phyloP scores from a whole-genome alignment of 2,113 vertebrate genomes.

The Nesoenas mayeri region DNA sequence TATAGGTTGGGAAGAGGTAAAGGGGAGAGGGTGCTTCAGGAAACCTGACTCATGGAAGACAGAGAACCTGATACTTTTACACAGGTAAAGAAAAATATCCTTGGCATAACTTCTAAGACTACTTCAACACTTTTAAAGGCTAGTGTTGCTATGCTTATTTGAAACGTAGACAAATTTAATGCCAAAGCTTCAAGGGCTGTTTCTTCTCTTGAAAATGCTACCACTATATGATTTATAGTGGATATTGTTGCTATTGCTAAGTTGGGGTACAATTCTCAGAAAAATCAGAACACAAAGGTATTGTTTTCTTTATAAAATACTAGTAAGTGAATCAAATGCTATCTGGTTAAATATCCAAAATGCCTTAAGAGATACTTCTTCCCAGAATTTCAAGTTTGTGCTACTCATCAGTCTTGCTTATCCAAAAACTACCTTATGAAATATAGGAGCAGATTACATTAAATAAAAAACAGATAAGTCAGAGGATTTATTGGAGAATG shows the following conservation, averaged over 20 bases:
- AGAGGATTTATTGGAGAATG: neutral
- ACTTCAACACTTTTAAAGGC: neutral
- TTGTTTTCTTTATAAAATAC: neutral
- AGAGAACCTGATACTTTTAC: neutral
- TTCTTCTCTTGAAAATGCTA: neutral
- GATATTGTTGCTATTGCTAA: neutral
- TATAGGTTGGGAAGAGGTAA: neutral
- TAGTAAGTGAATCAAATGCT: neutral
- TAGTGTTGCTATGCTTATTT: neutral
- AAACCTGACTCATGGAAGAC: neutral
- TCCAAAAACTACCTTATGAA: neutral
- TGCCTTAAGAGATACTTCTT: neutral
- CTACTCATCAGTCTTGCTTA: neutral
- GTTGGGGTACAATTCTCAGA: neutral
- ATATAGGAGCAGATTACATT: neutral
- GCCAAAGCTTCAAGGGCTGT: neutral
- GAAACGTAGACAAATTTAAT: neutral
- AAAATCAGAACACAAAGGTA: neutral
- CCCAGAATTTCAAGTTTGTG: neutral
- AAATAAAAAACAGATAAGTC: neutral
- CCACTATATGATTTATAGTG: neutral
- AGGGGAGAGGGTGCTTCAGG: neutral
- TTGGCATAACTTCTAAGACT: neutral
- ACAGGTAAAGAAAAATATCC: neutral
- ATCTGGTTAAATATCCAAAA: neutral